Percentiles rank a stretch among this genome's conserved stretches.
phyloP scores from a whole-genome alignment of 2,888 invertebrate species.

The Patella caerulea region DNA sequence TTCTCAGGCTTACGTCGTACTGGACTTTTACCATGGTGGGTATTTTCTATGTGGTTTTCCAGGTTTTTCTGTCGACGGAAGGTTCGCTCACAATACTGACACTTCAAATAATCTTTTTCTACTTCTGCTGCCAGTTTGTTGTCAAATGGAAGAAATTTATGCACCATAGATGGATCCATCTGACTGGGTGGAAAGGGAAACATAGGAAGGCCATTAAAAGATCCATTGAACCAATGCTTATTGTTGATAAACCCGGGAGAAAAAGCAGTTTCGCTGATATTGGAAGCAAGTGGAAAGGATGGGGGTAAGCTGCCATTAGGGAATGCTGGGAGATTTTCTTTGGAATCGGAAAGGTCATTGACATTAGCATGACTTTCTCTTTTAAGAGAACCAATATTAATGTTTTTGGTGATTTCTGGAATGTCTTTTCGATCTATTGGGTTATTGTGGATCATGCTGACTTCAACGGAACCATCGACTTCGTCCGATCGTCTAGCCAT shows the following conservation, averaged over 20 bases:
- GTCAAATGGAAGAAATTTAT: conserved; percentile 60
- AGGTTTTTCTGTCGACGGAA: conserved; percentile 69
- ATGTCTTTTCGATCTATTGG: conserved; percentile 20
- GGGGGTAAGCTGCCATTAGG: conserved; percentile 37
- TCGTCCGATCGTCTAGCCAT: conserved; percentile 45
- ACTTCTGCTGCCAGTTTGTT: conserved; percentile 56
- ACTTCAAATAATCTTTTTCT: conserved; percentile 62
- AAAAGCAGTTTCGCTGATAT: conserved; percentile 47
- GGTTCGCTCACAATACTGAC: conserved; percentile 65
- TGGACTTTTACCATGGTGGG: conserved; percentile 68
- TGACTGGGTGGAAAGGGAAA: conserved; percentile 55
- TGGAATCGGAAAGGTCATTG: conserved; percentile 13
- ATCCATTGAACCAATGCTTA: conserved; percentile 51
- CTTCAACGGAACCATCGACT: conserved; percentile 44
- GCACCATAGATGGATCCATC: conserved; percentile 54
- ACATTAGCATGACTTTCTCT: neutral
- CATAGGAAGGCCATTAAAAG: conserved; percentile 54
- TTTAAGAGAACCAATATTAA: conserved; percentile 23
- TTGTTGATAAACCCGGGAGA: conserved; percentile 49
- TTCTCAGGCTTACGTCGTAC: conserved; percentile 51
- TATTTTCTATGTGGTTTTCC: conserved; percentile 69
- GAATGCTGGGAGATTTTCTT: conserved; percentile 38
- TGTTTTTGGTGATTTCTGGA: conserved; percentile 24
- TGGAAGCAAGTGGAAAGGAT: conserved; percentile 41
- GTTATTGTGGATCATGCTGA: conserved; percentile 22